phyloP scores from a whole-genome alignment of 2,888 invertebrate species.

The Mongoloraphidia duomilia region DNA sequence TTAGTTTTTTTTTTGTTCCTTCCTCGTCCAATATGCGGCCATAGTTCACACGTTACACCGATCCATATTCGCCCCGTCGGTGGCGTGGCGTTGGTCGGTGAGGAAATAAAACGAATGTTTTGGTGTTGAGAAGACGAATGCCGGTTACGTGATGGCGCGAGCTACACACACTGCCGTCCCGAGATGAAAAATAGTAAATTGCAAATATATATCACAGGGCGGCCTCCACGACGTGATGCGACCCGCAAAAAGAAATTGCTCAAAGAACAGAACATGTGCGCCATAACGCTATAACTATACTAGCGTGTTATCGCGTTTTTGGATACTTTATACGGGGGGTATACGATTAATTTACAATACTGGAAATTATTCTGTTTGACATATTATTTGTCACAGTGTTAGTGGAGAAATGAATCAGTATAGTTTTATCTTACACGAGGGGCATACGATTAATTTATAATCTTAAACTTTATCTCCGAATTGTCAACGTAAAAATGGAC shows the following conservation, averaged over 20 bases:
- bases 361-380: too few species aligned
- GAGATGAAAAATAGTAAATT: conserved; percentile 8
- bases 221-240: not conserved
- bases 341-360: too few species aligned
- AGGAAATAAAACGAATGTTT: conserved; percentile 5
- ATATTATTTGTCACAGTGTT: too few species aligned
- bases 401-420: too few species aligned
- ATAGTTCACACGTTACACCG: not conserved
- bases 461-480: too few species aligned
- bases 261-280: too few species aligned
- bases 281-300: too few species aligned
- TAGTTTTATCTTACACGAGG: too few species aligned
- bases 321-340: too few species aligned
- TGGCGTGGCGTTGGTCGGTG: not conserved
- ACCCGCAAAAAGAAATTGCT: not conserved
- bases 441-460: too few species aligned
- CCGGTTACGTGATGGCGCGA: conserved; percentile 1
- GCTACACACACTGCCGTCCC: not conserved
- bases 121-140: conserved; percentile 7
- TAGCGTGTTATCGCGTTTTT: too few species aligned
- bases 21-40: not conserved
- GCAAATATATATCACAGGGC: conserved; percentile 5
- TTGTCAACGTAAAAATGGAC: too few species aligned
- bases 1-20: not conserved
- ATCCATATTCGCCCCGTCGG: not conserved